phyloP scores from a whole-genome alignment of 2,797 vertebrate species.

The Melanotaenia trifasciata region DNA sequence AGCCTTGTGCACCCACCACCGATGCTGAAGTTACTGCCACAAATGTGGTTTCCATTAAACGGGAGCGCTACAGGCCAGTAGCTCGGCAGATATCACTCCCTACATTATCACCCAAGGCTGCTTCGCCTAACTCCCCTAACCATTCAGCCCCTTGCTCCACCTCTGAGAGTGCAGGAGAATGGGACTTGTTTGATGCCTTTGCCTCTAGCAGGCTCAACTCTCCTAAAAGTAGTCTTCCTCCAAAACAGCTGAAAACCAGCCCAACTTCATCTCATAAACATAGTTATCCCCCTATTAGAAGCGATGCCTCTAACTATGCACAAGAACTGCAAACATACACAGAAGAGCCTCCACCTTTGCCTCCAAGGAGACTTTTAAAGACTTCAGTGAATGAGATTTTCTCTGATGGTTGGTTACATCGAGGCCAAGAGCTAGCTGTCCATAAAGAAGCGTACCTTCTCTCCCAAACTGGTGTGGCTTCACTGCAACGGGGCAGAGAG shows the following conservation, averaged over 20 bases:
- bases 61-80: slow-evolving; percentile 80
- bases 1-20: slow-evolving; percentile 45
- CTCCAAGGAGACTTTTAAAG: slow-evolving; percentile 73
- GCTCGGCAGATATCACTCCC: slow-evolving; percentile 82
- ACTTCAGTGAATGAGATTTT: slow-evolving; percentile 71
- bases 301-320: slow-evolving; percentile 18
- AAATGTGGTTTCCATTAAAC: slow-evolving; percentile 66
- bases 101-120: slow-evolving; percentile 62
- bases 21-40: slow-evolving; percentile 30
- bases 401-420: slow-evolving; percentile 82
- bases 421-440: slow-evolving; percentile 83
- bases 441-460: slow-evolving; percentile 84
- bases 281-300: slow-evolving; percentile 26
- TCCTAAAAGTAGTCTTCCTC: slow-evolving; percentile 59
- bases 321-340: slow-evolving; percentile 52
- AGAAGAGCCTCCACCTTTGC: slow-evolving; percentile 76
- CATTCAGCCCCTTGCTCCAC: slow-evolving; percentile 64
- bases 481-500: slow-evolving; percentile 72
- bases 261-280: slow-evolving; percentile 34
- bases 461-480: slow-evolving; percentile 83
- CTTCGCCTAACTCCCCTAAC: slow-evolving; percentile 25
- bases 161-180: slow-evolving; percentile 77
- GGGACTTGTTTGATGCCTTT: slow-evolving; percentile 92
- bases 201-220: slow-evolving; percentile 89
- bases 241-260: slow-evolving; percentile 37